Percentiles rank a stretch among this genome's conserved stretches.
phyloP scores from a whole-genome alignment of 2,113 vertebrate species.

The Sisor rabdophorus region DNA sequence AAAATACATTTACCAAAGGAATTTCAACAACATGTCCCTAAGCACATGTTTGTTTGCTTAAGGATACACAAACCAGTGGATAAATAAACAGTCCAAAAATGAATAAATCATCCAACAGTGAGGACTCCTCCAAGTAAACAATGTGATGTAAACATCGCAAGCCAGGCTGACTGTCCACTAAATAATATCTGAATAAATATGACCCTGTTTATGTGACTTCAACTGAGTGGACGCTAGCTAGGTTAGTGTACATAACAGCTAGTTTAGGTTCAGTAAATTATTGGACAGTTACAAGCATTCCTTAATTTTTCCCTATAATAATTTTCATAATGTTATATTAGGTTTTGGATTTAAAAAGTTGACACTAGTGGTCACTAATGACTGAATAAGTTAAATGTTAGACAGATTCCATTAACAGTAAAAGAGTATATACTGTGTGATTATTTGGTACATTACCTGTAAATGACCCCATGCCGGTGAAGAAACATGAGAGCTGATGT shows the following conservation, averaged over 20 bases:
- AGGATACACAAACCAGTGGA: conserved; percentile 47
- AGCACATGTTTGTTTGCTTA: conserved; percentile 49
- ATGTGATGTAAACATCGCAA: conserved; percentile 50
- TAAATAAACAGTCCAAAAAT: conserved; percentile 52
- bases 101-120: conserved; percentile 50
- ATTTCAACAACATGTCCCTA: conserved; percentile 31
- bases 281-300: neutral
- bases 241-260: conserved; percentile 38
- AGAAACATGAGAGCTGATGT: too few relatives aligned
- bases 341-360: conserved; percentile 49
- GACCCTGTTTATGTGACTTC: conserved; percentile 30
- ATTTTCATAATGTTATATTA: neutral
- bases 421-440: neutral
- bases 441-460: too few relatives aligned
- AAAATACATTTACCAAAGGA: conserved; percentile 25
- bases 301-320: too few relatives aligned
- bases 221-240: conserved; percentile 18
- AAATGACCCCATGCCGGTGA: too few relatives aligned
- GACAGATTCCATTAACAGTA: neutral
- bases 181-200: conserved; percentile 15
- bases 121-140: conserved; percentile 53
- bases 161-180: conserved; percentile 25
- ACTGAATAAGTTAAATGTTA: conserved; percentile 24
- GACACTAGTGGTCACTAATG: conserved; percentile 55
- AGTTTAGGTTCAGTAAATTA: conserved; percentile 1